A percentile compares a stretch with the other conserved stretches of the same genome.
phyloP scores from a whole-genome alignment of 2,888 invertebrate genomes.

The Phaedon cochleariae region DNA sequence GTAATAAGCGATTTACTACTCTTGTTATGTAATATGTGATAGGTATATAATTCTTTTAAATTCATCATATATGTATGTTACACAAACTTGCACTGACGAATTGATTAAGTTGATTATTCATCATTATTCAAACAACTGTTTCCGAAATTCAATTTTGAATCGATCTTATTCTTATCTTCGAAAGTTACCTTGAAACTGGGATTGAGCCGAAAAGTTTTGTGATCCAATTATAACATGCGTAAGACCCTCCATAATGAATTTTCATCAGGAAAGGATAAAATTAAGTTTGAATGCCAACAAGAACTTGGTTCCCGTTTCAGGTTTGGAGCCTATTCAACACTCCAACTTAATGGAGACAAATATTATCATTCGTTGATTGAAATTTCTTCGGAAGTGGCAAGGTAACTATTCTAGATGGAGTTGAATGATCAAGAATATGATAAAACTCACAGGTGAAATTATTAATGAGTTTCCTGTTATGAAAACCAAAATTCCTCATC shows the following conservation, averaged over 20 bases:
- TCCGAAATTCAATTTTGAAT: too few relatives aligned
- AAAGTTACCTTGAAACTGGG: too few relatives aligned
- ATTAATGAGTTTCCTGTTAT: not conserved
- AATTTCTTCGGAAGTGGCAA: slow-evolving; percentile 27
- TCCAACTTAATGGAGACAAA: slow-evolving; percentile 29
- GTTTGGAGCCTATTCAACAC: not conserved
- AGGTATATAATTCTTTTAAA: too few relatives aligned
- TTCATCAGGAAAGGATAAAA: not conserved
- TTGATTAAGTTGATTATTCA: too few relatives aligned
- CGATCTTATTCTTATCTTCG: too few relatives aligned
- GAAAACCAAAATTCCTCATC: too few relatives aligned
- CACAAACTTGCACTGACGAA: too few relatives aligned
- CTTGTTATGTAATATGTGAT: too few relatives aligned
- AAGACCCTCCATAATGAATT: not conserved
- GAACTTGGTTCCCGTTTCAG: not conserved
- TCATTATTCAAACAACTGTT: too few relatives aligned
- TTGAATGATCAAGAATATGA: not conserved
- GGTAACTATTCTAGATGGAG: slow-evolving; percentile 1
- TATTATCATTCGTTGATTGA: slow-evolving; percentile 35
- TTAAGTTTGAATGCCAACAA: not conserved
- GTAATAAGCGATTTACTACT: too few relatives aligned
- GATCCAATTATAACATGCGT: not conserved
- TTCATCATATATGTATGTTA: too few relatives aligned
- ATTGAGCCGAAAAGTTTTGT: not conserved
- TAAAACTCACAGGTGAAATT: not conserved